Evolutionary conservation across 1,140 invertebrate genomes (phyloP).

Genomic region (Formica selysi): DNA sequence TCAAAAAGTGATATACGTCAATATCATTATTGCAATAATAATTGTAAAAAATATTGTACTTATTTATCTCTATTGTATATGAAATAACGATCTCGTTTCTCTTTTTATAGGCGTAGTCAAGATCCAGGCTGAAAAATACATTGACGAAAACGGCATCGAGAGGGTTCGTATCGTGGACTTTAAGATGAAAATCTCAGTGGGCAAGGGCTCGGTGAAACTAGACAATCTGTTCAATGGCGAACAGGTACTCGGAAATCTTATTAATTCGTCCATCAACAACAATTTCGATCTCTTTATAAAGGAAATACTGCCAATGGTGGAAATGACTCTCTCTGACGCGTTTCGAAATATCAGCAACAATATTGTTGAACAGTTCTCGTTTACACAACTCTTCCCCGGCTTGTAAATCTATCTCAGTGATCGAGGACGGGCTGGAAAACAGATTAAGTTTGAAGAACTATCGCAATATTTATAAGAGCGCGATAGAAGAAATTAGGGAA

Average conservation of each 20-base stretch:
- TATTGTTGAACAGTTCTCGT: slow-evolving; percentile 87
- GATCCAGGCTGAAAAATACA: slow-evolving; percentile 76
- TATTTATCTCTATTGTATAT: not conserved
- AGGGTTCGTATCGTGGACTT: slow-evolving; percentile 87
- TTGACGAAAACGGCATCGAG: slow-evolving; percentile 84
- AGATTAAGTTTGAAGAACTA: not conserved
- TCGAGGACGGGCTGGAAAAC: not conserved
- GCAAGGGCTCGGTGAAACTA: slow-evolving; percentile 87
- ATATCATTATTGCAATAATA: not conserved
- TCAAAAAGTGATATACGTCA: not conserved
- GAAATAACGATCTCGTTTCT: not conserved
- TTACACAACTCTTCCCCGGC: slow-evolving; percentile 88
- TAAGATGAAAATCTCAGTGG: slow-evolving; percentile 87
- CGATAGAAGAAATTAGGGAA: not conserved
- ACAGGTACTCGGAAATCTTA: slow-evolving; percentile 85
- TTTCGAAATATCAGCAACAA: slow-evolving; percentile 88
- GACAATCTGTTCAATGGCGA: slow-evolving; percentile 90
- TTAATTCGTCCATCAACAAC: slow-evolving; percentile 89
- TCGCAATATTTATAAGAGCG: not conserved
- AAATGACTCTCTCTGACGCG: slow-evolving; percentile 86
- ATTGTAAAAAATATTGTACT: not conserved
- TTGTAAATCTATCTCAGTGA: not conserved
- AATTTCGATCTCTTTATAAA: slow-evolving; percentile 88
- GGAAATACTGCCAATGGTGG: slow-evolving; percentile 88
- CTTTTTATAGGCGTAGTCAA: slow-evolving; percentile 80